These are phyloP conservation scores for Apodemia zela DNA, from an alignment of 2,888 invertebrate genomes.

Conservation along the genomic window DNA sequence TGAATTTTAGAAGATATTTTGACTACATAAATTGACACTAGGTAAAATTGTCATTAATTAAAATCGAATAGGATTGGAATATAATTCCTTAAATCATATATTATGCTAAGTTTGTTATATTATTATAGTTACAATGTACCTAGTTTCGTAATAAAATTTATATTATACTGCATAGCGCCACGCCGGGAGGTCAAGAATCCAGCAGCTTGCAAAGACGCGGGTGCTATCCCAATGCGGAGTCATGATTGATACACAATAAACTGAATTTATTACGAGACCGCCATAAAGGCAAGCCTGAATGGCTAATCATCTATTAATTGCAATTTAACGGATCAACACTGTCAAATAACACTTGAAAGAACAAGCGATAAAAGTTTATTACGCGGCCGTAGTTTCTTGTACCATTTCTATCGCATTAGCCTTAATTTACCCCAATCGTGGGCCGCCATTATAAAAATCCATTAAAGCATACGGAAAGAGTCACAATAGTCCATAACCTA, in stretches of 20 bases:
- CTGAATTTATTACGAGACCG: conserved; percentile 66
- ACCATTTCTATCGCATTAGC: conserved; percentile 23
- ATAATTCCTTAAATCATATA: neutral
- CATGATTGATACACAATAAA: conserved; percentile 73
- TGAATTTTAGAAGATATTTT: neutral
- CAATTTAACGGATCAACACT: conserved; percentile 71
- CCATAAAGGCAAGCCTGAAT: conserved; percentile 62
- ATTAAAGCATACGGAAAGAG: conserved; percentile 52
- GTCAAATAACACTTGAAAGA: conserved; percentile 71
- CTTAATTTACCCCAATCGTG: conserved; percentile 26
- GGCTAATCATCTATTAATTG: conserved; percentile 74
- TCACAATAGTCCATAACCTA: conserved; percentile 61
- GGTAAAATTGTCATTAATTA: no score
- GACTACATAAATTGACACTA: neutral
- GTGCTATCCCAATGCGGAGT: conserved; percentile 26
- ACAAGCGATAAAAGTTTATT: conserved; percentile 65
- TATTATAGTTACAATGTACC: neutral
- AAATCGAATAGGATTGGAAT: neutral
- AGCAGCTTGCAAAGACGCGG: conserved; percentile 29
- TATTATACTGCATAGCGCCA: conserved; percentile 34
- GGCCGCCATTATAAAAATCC: conserved; percentile 30
- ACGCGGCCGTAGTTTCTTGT: conserved; percentile 31
- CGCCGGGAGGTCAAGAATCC: conserved; percentile 39
- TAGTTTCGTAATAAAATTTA: conserved; percentile 37
- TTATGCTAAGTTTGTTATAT: neutral